Evolutionary conservation across 2,113 vertebrate species (phyloP), one percentile per base, ranked within the genome.

Genomic region (Tichodroma muraria): DNA sequence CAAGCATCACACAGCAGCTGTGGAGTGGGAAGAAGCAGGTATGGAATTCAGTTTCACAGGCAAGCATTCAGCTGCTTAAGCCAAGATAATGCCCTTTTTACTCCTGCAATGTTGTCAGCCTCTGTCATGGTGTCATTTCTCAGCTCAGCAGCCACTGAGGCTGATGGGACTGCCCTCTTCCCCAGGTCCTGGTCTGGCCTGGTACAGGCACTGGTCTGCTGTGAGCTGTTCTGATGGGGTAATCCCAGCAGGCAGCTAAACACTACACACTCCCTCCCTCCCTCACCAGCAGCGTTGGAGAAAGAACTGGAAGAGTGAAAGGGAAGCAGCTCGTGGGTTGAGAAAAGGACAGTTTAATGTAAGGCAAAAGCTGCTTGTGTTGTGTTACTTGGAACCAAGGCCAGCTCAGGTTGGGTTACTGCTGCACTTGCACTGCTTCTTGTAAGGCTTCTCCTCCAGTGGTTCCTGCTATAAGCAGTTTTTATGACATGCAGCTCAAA

Each of bases 151-250:
- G 69, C 37, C 52, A 5, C 22, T 22, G 65, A 31, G 31, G 37
- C 1, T 5, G 11, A 9, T 23, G 53, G n/a, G 35, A 1, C 31
- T 40, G n/a, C 45, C 27, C 60, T 57, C 19, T 40, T 87, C 60
- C 21, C 64, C 28, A 7, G 1, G 1, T 10, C 13, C 12, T n/a
- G n/a, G n/a, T n/a, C n/a, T n/a, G n/a, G n/a, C 31, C 50, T 16
- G n/a, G n/a, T n/a, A 10, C 10, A 28, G 65, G 21, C 2, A 0
- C n/a, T 63, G 15, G 2, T 13, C 24, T 89, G 35, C 25, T 59
- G 4, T 24, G 47, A 47, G 31, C 59, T 53, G 22, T 18, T 69
- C 27, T 28, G 27, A 3, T n/a, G 56, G 54, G 64, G 23, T 20
- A 13, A n/a, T 33, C 33, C 33, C 73, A 78, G 45, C 72, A 70